Evolutionary conservation across 2,113 vertebrate species (phyloP).

Genomic region (Proteles cristata): DNA sequence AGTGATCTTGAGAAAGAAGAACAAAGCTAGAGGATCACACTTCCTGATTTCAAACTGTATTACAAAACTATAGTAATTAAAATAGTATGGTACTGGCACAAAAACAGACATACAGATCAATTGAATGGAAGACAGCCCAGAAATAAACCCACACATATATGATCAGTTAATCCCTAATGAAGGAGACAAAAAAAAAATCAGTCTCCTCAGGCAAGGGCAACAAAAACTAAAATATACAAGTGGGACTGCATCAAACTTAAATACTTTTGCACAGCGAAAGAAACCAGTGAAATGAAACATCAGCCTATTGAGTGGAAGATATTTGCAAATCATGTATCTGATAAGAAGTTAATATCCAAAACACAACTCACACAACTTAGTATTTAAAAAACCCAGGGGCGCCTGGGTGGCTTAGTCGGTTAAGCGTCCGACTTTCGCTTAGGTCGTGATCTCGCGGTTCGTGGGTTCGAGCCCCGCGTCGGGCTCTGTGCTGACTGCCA

Average conservation of each 20-base stretch:
- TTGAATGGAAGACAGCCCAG: background rate
- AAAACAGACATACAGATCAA: background rate
- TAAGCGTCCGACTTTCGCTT: too few relatives aligned
- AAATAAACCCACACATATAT: background rate
- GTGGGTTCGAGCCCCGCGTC: too few relatives aligned
- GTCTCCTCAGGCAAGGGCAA: background rate
- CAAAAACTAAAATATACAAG: background rate
- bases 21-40: background rate
- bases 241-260: background rate
- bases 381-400: background rate
- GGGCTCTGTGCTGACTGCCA: too few relatives aligned
- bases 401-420: too few relatives aligned
- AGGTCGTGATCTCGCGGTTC: too few relatives aligned
- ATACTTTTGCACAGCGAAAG: background rate
- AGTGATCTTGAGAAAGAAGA: background rate
- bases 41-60: background rate
- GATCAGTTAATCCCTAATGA: background rate
- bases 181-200: background rate
- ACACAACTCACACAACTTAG: background rate
- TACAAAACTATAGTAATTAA: background rate
- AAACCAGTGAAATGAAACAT: background rate
- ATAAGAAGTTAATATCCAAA: background rate
- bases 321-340: background rate
- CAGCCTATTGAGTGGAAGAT: background rate
- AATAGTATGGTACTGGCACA: background rate